Conservation (phyloP, 2,113 vertebrate species). For the Puma concolor region DNA sequence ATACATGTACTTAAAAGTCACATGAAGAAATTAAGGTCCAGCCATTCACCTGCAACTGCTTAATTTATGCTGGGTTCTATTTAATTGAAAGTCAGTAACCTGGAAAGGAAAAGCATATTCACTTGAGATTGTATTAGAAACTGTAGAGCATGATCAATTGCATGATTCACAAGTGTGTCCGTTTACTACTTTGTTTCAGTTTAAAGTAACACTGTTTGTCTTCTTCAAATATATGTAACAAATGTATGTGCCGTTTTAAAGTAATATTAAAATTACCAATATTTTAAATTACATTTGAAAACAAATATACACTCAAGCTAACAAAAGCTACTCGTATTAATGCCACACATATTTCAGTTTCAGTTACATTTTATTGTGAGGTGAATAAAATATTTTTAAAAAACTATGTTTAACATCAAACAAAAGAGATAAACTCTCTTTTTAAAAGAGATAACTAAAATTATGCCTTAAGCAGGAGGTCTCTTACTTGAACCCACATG, state of each 20-base stretch:
- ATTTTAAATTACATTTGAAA: not conserved
- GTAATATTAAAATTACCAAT: not conserved
- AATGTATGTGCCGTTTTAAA: not conserved
- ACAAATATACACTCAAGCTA: not conserved
- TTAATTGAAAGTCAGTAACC: slow-evolving; percentile 67
- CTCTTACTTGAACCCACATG: not conserved
- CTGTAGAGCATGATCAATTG: not conserved
- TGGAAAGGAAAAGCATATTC: slow-evolving; percentile 34
- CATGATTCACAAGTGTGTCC: not conserved
- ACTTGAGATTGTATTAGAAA: not conserved
- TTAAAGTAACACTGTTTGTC: not conserved
- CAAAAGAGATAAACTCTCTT: not conserved
- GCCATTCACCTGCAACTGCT: slow-evolving; percentile 15
- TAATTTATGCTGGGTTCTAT: slow-evolving; percentile 49
- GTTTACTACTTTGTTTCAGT: not conserved
- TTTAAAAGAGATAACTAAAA: not conserved
- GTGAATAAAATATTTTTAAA: not conserved
- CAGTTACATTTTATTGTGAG: not conserved
- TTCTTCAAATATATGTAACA: not conserved
- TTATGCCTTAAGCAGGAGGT: not conserved
- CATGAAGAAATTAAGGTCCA: slow-evolving; percentile 38
- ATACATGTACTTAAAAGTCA: slow-evolving; percentile 11
- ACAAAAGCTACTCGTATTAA: not conserved
- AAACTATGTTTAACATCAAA: not conserved
- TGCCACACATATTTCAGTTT: not conserved